These are phyloP conservation scores for Clistopyga incitator DNA, from an alignment of 2,888 invertebrate species.

Conservation along the genomic window DNA sequence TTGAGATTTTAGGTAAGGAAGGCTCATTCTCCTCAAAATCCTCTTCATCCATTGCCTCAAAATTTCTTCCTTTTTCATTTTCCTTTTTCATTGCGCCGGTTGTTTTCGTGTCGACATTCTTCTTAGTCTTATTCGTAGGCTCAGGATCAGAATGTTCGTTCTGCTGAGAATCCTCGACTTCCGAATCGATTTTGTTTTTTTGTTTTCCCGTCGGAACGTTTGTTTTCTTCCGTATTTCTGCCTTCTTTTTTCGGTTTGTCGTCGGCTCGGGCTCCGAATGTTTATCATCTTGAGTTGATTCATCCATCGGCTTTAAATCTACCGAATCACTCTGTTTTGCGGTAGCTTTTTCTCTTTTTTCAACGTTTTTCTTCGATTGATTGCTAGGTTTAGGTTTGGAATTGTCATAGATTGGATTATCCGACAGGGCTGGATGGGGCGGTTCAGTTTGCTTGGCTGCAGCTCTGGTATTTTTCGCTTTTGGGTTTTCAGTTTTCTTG, in stretches of 20 bases:
- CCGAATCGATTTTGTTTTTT: too few relatives aligned
- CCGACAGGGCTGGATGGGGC: background rate
- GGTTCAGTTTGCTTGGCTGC: background rate
- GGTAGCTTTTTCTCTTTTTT: background rate
- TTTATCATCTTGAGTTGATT: background rate
- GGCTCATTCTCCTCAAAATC: background rate
- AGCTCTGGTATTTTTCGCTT: background rate
- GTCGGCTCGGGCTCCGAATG: background rate
- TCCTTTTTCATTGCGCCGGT: background rate
- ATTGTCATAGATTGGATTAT: background rate
- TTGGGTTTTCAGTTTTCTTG: background rate
- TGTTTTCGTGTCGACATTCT: background rate
- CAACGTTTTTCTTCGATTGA: background rate
- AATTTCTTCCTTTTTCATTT: background rate
- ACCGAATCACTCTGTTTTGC: background rate
- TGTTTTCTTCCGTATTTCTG: background rate
- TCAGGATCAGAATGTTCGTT: background rate
- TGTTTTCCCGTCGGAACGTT: too few relatives aligned
- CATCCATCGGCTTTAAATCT: background rate
- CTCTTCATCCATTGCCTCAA: background rate
- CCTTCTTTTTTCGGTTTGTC: background rate
- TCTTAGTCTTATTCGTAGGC: background rate
- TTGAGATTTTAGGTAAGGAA: background rate
- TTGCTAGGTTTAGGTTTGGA: background rate
- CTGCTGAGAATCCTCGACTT: background rate